These are phyloP conservation scores for Takifugu ocellatus DNA, from an alignment of 2,797 vertebrate species.

Conservation along the genomic window DNA sequence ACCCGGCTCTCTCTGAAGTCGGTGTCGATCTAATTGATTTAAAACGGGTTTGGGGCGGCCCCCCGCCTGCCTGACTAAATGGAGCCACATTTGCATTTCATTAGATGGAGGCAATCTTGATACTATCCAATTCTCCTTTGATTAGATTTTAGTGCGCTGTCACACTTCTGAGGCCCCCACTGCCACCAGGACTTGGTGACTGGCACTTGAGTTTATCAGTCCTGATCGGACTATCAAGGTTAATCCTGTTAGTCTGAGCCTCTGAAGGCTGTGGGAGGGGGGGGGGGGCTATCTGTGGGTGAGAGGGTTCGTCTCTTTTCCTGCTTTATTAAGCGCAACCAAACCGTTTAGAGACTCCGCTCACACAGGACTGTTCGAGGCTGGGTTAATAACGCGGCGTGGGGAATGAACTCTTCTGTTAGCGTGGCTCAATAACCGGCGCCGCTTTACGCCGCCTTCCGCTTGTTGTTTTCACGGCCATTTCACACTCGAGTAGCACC, in stretches of 20 bases:
- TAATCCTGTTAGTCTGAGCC: constrained; percentile 66
- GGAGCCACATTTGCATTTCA: constrained; percentile 72
- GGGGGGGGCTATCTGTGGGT: constrained; percentile 22
- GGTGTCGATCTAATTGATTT: constrained; percentile 52
- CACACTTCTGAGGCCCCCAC: constrained; percentile 63
- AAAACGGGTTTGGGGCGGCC: constrained; percentile 48
- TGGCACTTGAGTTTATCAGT: constrained; percentile 72
- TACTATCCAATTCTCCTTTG: constrained; percentile 69
- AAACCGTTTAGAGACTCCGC: constrained; percentile 52
- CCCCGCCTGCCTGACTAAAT: constrained; percentile 50
- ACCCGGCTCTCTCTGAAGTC: constrained; percentile 47
- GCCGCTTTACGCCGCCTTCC: constrained; percentile 3
- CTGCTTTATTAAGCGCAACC: constrained; percentile 64
- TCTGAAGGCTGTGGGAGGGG: constrained; percentile 3
- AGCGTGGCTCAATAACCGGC: constrained; percentile 22
- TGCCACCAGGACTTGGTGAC: constrained; percentile 60
- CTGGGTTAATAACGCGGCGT: constrained; percentile 45
- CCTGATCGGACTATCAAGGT: constrained; percentile 68
- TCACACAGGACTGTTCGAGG: constrained; percentile 38
- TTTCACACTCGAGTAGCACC: constrained; percentile 19
- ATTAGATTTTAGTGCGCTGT: constrained; percentile 68
- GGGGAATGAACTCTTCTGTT: constrained; percentile 40
- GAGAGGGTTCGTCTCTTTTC: constrained; percentile 52
- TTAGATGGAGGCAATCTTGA: constrained; percentile 68
- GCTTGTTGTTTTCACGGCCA: constrained; percentile 10